Conservation (phyloP, 2,113 vertebrate genomes). For the Rhinolophus ferrumequinum region DNA sequence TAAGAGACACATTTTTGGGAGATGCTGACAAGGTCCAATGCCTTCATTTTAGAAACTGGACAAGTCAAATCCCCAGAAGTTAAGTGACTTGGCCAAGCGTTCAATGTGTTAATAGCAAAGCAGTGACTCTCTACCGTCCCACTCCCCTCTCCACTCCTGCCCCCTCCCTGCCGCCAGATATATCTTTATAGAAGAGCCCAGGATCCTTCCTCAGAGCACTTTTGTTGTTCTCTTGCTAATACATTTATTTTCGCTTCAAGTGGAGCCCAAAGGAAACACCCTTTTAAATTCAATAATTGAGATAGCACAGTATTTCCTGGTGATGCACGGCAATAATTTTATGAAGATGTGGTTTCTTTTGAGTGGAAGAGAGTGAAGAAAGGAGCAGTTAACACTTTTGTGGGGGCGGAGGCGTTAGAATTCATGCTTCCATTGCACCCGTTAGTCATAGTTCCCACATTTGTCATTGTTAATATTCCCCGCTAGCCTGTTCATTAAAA, state of each 20-base stretch:
- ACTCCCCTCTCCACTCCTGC: background rate
- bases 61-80: background rate
- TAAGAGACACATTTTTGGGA: background rate
- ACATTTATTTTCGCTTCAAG: slow-evolving; percentile 8
- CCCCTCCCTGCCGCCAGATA: background rate
- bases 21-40: background rate
- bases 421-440: background rate
- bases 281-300: background rate
- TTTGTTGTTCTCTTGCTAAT: background rate
- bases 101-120: background rate
- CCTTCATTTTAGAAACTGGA: slow-evolving; percentile 5
- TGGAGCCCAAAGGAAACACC: background rate
- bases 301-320: background rate
- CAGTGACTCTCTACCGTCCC: background rate
- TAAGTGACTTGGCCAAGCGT: background rate
- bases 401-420: background rate
- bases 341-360: background rate
- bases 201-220: background rate
- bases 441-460: background rate
- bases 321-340: background rate
- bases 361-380: background rate
- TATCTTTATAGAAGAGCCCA: background rate
- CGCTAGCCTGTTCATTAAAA: background rate
- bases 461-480: background rate
- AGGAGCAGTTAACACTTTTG: background rate